These are phyloP conservation scores for Tetragnatha versicolor DNA, from an alignment of 1,140 invertebrate species.

Conservation along the genomic window DNA sequence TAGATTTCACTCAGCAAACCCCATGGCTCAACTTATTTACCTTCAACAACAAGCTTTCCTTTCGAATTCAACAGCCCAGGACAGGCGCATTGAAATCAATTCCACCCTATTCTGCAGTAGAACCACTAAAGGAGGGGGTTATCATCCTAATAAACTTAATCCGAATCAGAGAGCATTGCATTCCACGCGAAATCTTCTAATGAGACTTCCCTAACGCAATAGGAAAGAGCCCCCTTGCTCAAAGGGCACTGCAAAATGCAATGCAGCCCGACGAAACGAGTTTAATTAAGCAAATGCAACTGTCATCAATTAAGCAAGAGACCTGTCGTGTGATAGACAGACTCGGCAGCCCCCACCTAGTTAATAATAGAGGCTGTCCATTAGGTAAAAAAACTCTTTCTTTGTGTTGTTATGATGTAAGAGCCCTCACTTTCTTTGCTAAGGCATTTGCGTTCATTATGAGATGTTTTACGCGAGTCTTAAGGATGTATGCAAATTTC, in stretches of 20 bases:
- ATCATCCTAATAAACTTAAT: too few relatives aligned
- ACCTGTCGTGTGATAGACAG: background rate
- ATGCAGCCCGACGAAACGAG: constrained; percentile 21
- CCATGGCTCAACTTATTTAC: too few relatives aligned
- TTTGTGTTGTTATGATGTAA: background rate
- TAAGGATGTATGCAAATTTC: background rate
- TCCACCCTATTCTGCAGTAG: too few relatives aligned
- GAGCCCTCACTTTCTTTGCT: background rate
- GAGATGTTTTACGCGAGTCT: background rate
- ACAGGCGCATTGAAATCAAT: too few relatives aligned
- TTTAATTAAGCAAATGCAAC: constrained; percentile 48
- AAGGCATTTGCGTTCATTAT: background rate
- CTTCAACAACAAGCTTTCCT: too few relatives aligned
- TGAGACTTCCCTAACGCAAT: background rate
- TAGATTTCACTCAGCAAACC: too few relatives aligned
- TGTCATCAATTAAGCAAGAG: constrained; percentile 35
- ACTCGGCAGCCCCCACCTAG: background rate
- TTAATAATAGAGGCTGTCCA: background rate
- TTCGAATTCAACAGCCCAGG: too few relatives aligned
- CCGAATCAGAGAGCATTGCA: too few relatives aligned
- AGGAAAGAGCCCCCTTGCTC: constrained; percentile 4
- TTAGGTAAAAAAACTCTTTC: background rate
- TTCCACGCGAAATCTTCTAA: background rate
- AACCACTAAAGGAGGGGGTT: too few relatives aligned
- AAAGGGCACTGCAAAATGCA: background rate